Evolutionary conservation across 1,140 invertebrate species (phyloP).

Genomic region (Aphaenogaster floridana): DNA sequence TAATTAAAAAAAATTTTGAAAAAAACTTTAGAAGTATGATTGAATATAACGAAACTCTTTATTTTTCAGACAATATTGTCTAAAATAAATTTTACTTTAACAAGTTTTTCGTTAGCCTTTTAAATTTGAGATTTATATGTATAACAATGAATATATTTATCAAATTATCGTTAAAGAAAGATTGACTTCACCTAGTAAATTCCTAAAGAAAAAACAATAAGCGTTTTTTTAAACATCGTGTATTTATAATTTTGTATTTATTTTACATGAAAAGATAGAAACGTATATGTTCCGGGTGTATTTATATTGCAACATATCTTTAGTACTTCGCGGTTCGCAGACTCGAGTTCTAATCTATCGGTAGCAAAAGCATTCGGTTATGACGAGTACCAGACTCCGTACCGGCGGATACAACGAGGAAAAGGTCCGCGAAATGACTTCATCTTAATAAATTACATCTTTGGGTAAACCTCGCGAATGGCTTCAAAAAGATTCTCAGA

Average conservation of each 20-base stretch:
- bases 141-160: neutral
- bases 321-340: neutral
- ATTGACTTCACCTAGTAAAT: neutral
- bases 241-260: neutral
- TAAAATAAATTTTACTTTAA: conserved; percentile 16
- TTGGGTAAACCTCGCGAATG: conserved; percentile 78
- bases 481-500: conserved; percentile 85
- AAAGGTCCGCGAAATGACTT: conserved; percentile 78
- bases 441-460: conserved; percentile 85
- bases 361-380: conserved; percentile 74
- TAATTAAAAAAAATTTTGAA: neutral
- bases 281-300: neutral
- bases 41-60: neutral
- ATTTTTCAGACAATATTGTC: neutral
- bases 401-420: conserved; percentile 65
- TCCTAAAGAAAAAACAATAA: neutral
- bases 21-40: neutral
- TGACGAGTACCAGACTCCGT: conserved; percentile 81
- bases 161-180: neutral
- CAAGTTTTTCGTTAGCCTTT: neutral
- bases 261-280: neutral
- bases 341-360: conserved; percentile 4
- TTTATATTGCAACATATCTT: neutral
- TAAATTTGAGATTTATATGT: neutral
- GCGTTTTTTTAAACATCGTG: neutral